phyloP scores from a whole-genome alignment of 1,140 invertebrate species.

The Musca domestica region DNA sequence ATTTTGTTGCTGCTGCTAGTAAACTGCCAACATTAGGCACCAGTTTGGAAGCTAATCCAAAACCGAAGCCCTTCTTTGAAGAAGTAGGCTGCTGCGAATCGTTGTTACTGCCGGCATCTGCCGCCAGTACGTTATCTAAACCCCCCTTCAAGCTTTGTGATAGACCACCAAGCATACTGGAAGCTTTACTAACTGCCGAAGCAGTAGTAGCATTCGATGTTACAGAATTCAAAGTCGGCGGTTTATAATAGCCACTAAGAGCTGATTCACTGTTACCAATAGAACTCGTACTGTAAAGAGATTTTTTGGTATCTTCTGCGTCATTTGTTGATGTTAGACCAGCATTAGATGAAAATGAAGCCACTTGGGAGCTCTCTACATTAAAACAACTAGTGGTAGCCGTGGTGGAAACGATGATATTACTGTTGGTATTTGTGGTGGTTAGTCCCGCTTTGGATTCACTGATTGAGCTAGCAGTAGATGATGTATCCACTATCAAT shows the following conservation, averaged over 20 bases:
- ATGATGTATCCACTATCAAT: constrained; percentile 25
- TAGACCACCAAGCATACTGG: constrained; percentile 40
- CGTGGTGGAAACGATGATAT: background rate
- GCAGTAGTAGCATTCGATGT: constrained; percentile 25
- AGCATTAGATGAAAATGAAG: background rate
- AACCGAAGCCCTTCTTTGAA: constrained; percentile 39
- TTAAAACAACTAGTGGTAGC: background rate
- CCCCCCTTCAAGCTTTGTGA: constrained; percentile 48
- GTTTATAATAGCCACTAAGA: background rate
- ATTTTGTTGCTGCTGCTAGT: constrained; percentile 24
- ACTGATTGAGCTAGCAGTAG: background rate
- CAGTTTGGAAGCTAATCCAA: constrained; percentile 45
- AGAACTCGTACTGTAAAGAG: background rate
- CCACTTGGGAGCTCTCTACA: background rate
- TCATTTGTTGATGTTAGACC: background rate
- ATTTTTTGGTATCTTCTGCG: background rate
- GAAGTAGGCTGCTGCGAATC: constrained; percentile 14
- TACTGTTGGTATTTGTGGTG: background rate
- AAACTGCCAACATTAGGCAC: constrained; percentile 42
- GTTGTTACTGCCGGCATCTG: constrained; percentile 9
- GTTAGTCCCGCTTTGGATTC: background rate
- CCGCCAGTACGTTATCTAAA: constrained; percentile 38
- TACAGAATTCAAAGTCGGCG: background rate
- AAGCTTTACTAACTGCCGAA: constrained; percentile 26
- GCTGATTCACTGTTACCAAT: background rate